A percentile compares a stretch with the other conserved stretches of the same genome.
phyloP scores from a whole-genome alignment of 2,888 invertebrate genomes.

The Argyresthia albistria region DNA sequence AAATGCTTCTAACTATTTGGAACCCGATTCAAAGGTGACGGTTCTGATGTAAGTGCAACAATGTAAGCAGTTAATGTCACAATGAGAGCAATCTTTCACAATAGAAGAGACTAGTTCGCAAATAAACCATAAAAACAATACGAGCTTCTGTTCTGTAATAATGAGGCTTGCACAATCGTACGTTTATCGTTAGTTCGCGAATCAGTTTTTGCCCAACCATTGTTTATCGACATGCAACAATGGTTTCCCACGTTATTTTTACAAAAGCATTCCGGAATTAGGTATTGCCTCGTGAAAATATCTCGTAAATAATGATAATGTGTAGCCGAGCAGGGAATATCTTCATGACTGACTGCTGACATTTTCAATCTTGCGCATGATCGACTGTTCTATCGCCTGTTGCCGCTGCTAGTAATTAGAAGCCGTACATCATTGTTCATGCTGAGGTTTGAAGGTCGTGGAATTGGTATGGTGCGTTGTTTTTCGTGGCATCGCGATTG shows the following conservation, averaged over 20 bases:
- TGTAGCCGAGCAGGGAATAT: neutral
- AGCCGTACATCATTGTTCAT: neutral
- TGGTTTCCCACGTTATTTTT: conserved; percentile 31
- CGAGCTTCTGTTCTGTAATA: conserved; percentile 11
- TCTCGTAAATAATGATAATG: neutral
- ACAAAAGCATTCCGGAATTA: conserved; percentile 11
- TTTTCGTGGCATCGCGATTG: conserved; percentile 20
- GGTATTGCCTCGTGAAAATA: conserved; percentile 20
- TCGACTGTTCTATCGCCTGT: conserved; percentile 13
- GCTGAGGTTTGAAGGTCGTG: neutral
- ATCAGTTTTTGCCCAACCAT: conserved; percentile 36
- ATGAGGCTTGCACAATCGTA: conserved; percentile 28
- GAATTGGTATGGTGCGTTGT: conserved; percentile 19
- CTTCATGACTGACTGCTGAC: conserved; percentile 35
- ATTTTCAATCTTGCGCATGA: conserved; percentile 41
- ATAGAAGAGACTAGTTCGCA: neutral
- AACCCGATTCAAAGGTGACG: too few species aligned
- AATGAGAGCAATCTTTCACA: too few species aligned
- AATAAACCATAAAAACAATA: conserved; percentile 2
- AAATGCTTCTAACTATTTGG: too few species aligned
- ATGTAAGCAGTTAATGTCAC: too few species aligned
- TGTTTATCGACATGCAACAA: conserved; percentile 31
- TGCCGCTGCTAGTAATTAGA: neutral
- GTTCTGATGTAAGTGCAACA: too few species aligned
- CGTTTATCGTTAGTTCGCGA: conserved; percentile 21